Evolutionary conservation across 2,797 vertebrate species (phyloP).

Genomic region (Hippopotamyrus pictus): DNA sequence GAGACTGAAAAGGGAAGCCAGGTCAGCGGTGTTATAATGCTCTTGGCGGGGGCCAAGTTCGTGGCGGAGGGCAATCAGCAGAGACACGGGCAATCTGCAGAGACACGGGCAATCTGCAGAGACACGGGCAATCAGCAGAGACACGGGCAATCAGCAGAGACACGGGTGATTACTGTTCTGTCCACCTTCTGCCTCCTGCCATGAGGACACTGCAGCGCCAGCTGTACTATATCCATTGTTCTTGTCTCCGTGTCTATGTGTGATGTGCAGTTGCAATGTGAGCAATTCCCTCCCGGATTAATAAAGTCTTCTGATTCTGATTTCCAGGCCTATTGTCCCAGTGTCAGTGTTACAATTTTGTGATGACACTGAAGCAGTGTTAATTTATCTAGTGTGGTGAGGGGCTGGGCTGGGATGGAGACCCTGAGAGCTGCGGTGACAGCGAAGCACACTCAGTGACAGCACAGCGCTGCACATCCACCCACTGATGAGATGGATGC

Average conservation of each 20-base stretch:
- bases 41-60: neutral
- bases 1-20: neutral
- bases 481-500: neutral
- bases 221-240: no score
- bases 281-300: neutral
- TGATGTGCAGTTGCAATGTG: neutral
- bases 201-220: no score
- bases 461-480: neutral
- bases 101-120: no score
- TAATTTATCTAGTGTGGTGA: neutral
- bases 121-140: no score
- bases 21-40: neutral
- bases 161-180: no score
- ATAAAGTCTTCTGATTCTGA: neutral
- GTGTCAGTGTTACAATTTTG: neutral
- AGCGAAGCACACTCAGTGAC: neutral
- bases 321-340: neutral
- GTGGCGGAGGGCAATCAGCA: neutral
- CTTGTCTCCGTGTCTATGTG: neutral
- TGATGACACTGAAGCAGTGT: neutral
- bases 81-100: no score
- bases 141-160: no score
- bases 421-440: neutral
- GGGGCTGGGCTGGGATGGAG: neutral
- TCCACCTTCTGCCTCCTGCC: no score